Conservation (phyloP, 2,113 vertebrate genomes). For the Elephas maximus region DNA sequence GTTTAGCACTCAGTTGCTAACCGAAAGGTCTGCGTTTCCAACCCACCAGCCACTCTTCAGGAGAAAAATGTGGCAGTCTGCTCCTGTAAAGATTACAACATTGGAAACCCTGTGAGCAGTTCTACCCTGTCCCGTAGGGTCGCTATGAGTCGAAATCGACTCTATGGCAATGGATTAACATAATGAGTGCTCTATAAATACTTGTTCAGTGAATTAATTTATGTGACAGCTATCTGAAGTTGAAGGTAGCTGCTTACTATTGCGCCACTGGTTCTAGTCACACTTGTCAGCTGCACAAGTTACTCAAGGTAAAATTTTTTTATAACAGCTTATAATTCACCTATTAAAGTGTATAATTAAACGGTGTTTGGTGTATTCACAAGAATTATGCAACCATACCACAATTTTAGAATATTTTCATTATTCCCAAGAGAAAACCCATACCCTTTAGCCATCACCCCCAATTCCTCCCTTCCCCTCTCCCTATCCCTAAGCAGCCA, state of each 20-base stretch:
- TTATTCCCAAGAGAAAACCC: slow-evolving; percentile 18
- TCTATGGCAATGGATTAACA: background rate
- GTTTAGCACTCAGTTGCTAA: too few species aligned
- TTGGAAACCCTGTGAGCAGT: background rate
- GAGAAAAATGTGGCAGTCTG: background rate
- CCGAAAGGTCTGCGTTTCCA: too few species aligned
- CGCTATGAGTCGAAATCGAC: background rate
- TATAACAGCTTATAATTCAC: background rate
- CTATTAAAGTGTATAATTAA: slow-evolving; percentile 3
- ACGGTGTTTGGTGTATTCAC: background rate
- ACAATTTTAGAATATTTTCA: slow-evolving; percentile 26
- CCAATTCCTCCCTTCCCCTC: background rate
- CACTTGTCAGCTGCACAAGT: background rate
- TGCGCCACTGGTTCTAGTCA: slow-evolving; percentile 38
- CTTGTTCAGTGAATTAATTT: slow-evolving; percentile 24
- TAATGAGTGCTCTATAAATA: slow-evolving; percentile 17
- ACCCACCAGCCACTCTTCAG: too few species aligned
- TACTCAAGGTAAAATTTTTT: slow-evolving; percentile 34
- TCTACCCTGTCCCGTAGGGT: background rate
- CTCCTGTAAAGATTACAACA: background rate
- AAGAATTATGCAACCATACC: background rate
- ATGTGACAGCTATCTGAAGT: slow-evolving; percentile 10
- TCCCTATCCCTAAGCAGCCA: background rate
- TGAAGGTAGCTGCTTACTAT: background rate
- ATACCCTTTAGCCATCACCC: background rate